Conservation (phyloP, 2,113 vertebrate species). For the Paramisgurnus dabryanus region DNA sequence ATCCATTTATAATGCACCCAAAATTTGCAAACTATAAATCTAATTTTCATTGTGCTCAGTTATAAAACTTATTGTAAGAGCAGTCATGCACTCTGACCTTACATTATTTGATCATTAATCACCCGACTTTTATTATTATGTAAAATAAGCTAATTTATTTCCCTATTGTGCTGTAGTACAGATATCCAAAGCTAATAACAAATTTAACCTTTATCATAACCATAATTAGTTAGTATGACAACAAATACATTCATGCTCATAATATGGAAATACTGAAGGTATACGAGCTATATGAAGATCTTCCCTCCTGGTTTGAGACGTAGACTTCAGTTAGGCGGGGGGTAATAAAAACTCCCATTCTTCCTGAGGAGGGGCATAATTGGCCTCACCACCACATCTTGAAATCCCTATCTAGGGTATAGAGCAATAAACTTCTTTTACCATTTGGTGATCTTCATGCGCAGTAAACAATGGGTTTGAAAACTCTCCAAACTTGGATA, state of each 20-base stretch:
- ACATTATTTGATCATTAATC: background rate
- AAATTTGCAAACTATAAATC: too few species aligned
- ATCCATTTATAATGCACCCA: too few species aligned
- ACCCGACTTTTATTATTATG: background rate
- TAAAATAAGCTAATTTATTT: background rate
- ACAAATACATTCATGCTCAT: background rate
- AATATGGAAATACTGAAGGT: background rate
- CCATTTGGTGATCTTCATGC: background rate
- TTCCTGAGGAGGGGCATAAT: constrained; percentile 18
- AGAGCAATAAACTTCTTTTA: background rate
- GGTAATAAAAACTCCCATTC: constrained; percentile 63
- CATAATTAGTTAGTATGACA: background rate
- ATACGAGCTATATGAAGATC: background rate
- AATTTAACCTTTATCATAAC: background rate
- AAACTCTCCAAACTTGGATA: constrained; percentile 9
- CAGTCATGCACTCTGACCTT: background rate
- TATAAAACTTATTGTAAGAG: too few species aligned
- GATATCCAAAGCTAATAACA: background rate
- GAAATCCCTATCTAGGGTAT: background rate
- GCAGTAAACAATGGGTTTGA: constrained; percentile 16
- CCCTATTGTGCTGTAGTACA: background rate
- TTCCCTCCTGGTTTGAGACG: background rate
- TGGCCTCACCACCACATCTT: constrained; percentile 36
- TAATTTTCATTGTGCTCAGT: too few species aligned
- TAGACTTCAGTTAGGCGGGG: constrained; percentile 50